Percentiles rank a stretch among this genome's conserved stretches.
Evolutionary conservation across 2,888 invertebrate species (phyloP).

Genomic region (Lomographa bimaculata): DNA sequence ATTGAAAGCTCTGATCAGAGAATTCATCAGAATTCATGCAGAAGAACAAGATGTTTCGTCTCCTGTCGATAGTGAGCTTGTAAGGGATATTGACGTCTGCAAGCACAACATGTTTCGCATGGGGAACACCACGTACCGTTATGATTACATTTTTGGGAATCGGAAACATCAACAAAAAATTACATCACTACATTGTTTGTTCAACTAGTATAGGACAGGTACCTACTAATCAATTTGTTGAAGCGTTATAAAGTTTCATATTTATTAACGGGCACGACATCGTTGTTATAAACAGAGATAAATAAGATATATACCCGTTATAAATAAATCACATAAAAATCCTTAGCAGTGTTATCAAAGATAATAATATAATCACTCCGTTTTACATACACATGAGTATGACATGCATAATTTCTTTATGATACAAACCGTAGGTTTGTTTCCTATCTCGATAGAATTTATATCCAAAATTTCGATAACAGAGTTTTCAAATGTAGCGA

Average conservation of each 20-base stretch:
- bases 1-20: conserved; percentile 63
- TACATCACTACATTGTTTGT: not conserved
- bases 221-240: conserved; percentile 8
- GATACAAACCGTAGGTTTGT: too few relatives aligned
- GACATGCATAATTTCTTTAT: too few relatives aligned
- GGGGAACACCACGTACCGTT: conserved; percentile 36
- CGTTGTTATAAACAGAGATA: too few relatives aligned
- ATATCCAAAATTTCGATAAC: too few relatives aligned
- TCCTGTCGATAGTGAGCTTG: conserved; percentile 54
- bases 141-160: conserved; percentile 27
- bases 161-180: conserved; percentile 9
- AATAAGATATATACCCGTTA: too few relatives aligned
- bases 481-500: too few relatives aligned
- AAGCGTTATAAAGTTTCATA: conserved; percentile 14
- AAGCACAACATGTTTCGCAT: conserved; percentile 49
- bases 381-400: too few relatives aligned
- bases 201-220: too few relatives aligned
- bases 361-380: too few relatives aligned
- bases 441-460: too few relatives aligned
- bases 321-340: too few relatives aligned
- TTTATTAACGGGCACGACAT: conserved; percentile 18
- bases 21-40: conserved; percentile 65
- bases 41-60: conserved; percentile 51
- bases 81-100: conserved; percentile 60
- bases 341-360: too few relatives aligned